Evolutionary conservation across 2,888 invertebrate species (phyloP).

Genomic region (Phortica magna): DNA sequence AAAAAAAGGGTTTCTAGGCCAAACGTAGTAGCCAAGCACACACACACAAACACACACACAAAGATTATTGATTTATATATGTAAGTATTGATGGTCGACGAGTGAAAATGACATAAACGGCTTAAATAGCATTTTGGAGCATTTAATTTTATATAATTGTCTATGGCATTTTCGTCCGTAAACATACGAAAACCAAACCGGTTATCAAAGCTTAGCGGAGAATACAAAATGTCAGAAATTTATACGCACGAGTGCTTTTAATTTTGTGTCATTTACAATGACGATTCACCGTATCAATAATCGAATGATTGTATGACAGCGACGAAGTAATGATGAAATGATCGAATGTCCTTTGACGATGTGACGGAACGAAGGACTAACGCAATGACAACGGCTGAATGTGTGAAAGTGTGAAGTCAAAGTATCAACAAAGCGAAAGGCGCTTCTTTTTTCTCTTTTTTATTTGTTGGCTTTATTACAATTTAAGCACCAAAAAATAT

Average conservation of each 20-base stretch:
- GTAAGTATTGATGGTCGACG: background rate
- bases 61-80: slow-evolving; percentile 3
- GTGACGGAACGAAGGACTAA: background rate
- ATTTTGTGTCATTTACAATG: slow-evolving; percentile 8
- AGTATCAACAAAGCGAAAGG: no score
- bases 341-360: background rate
- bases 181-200: background rate
- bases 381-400: background rate
- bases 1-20: background rate
- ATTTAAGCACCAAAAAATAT: background rate
- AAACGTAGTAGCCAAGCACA: background rate
- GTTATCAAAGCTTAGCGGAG: background rate
- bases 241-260: slow-evolving; percentile 25
- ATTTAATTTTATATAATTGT: background rate
- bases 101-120: background rate
- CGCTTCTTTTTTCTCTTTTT: no score
- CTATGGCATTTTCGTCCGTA: background rate
- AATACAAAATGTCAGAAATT: background rate
- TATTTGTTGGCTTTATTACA: no score
- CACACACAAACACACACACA: background rate
- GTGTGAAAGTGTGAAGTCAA: no score
- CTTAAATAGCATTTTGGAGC: background rate
- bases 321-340: background rate
- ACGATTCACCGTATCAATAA: background rate
- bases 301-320: background rate